Percentiles rank a stretch among this genome's conserved stretches.
phyloP scores from a whole-genome alignment of 1,140 invertebrate species.

The Melanaphis sacchari region DNA sequence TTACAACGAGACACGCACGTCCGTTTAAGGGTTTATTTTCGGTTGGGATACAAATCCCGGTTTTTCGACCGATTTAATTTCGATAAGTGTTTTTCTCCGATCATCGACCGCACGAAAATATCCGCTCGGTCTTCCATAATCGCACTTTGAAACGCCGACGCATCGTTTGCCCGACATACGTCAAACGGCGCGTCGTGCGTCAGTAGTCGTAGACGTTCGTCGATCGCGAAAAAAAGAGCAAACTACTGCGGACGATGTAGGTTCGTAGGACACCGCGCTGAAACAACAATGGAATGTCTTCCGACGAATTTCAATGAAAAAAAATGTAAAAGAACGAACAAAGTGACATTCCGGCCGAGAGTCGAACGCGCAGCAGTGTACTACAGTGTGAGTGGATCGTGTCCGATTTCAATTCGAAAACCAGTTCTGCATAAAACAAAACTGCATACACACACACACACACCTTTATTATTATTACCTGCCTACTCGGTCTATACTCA shows the following conservation, averaged over 20 bases:
- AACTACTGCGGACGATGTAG: neutral
- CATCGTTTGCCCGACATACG: neutral
- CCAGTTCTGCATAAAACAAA: constrained; percentile 39
- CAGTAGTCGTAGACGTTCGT: neutral
- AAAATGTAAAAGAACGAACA: neutral
- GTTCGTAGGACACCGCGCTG: neutral
- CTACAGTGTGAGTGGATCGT: neutral
- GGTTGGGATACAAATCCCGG: neutral
- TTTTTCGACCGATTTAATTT: neutral
- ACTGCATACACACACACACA: neutral
- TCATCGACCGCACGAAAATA: neutral
- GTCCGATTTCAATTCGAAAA: constrained; percentile 32
- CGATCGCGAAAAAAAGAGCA: neutral
- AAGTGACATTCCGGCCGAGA: constrained; percentile 38
- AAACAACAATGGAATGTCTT: constrained; percentile 3
- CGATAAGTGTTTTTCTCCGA: neutral
- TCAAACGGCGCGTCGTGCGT: neutral
- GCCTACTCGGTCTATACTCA: neutral
- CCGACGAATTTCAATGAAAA: neutral
- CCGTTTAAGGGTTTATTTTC: neutral
- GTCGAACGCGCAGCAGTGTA: neutral
- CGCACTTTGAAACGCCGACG: neutral
- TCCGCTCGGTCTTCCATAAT: neutral
- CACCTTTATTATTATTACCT: neutral
- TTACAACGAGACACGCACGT: neutral